A percentile compares a stretch with the other conserved stretches of the same genome.
Evolutionary conservation across 23 tunicate genomes (phyloP).

Genomic region (Corella eumyota): DNA sequence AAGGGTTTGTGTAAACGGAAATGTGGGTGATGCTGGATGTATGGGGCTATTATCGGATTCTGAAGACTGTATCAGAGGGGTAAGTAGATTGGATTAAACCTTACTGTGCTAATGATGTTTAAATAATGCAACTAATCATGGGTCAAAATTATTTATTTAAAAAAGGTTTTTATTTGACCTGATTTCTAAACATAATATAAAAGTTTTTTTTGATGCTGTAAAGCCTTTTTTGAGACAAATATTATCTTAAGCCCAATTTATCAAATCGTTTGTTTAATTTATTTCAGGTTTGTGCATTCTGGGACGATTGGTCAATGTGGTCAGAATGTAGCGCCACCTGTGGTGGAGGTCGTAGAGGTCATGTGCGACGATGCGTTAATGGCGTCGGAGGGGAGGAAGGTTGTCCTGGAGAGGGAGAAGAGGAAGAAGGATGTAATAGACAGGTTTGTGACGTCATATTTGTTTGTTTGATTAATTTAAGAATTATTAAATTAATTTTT

Average conservation of each 20-base stretch:
- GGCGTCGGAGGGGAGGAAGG: slow-evolving; percentile 37
- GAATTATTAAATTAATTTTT: neutral
- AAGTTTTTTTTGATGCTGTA: too few relatives aligned
- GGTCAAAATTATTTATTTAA: too few relatives aligned
- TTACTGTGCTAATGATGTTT: neutral
- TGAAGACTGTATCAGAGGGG: slow-evolving; percentile 46
- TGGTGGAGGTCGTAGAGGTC: slow-evolving; percentile 29
- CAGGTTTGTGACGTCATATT: neutral
- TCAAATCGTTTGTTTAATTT: too few relatives aligned
- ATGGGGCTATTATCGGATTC: slow-evolving; percentile 12
- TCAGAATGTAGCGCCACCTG: slow-evolving; percentile 38
- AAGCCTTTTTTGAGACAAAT: too few relatives aligned
- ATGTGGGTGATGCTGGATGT: slow-evolving; percentile 15
- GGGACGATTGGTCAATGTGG: slow-evolving; percentile 70
- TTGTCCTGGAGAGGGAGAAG: slow-evolving; percentile 4
- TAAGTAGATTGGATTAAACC: slow-evolving; percentile 1
- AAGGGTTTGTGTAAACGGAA: slow-evolving; percentile 25
- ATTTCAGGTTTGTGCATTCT: slow-evolving; percentile 39
- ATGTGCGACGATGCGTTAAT: slow-evolving; percentile 25
- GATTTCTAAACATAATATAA: too few relatives aligned
- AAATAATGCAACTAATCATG: too few relatives aligned
- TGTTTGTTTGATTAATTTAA: neutral
- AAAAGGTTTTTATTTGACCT: too few relatives aligned
- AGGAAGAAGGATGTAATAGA: slow-evolving; percentile 1
- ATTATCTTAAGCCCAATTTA: too few relatives aligned